A percentile compares a stretch with the other conserved stretches of the same genome.
Evolutionary conservation across 1,140 invertebrate species (phyloP).

Genomic region (Bombyx mandarina): DNA sequence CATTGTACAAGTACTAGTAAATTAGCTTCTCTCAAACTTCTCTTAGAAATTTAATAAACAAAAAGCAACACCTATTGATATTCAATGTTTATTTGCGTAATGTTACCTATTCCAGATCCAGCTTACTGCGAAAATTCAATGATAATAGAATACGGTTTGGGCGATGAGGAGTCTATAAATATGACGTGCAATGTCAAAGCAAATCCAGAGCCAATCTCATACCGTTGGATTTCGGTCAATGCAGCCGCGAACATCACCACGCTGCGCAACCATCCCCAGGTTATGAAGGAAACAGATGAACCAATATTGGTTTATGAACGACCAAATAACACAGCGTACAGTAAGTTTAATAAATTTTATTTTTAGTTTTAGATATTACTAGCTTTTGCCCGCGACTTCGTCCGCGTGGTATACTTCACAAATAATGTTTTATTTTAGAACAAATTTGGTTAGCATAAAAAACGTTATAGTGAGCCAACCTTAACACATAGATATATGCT

Average conservation of each 20-base stretch:
- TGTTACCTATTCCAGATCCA: slow-evolving; percentile 26
- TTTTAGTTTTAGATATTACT: too few relatives aligned
- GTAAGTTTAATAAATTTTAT: slow-evolving; percentile 19
- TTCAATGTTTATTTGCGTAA: too few relatives aligned
- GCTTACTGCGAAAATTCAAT: slow-evolving; percentile 40
- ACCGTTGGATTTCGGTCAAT: slow-evolving; percentile 47
- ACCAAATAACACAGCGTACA: slow-evolving; percentile 35
- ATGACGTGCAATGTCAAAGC: slow-evolving; percentile 46
- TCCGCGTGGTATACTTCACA: too few relatives aligned
- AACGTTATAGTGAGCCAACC: too few relatives aligned
- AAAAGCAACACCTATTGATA: too few relatives aligned
- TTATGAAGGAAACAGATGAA: slow-evolving; percentile 32
- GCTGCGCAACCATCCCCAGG: slow-evolving; percentile 25
- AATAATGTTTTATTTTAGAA: too few relatives aligned
- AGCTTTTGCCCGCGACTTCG: too few relatives aligned
- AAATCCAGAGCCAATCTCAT: slow-evolving; percentile 34
- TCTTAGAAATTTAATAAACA: too few relatives aligned
- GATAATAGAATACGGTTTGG: slow-evolving; percentile 41
- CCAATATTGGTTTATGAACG: slow-evolving; percentile 31
- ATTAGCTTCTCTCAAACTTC: too few relatives aligned
- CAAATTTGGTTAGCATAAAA: too few relatives aligned
- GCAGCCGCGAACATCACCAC: slow-evolving; percentile 28
- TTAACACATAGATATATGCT: too few relatives aligned
- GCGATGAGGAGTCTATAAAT: slow-evolving; percentile 39
- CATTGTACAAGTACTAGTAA: too few relatives aligned